Evolutionary conservation across 2,888 invertebrate genomes (phyloP), one percentile per base, ranked within the genome.

Genomic region (Drosophila engyochracea): DNA sequence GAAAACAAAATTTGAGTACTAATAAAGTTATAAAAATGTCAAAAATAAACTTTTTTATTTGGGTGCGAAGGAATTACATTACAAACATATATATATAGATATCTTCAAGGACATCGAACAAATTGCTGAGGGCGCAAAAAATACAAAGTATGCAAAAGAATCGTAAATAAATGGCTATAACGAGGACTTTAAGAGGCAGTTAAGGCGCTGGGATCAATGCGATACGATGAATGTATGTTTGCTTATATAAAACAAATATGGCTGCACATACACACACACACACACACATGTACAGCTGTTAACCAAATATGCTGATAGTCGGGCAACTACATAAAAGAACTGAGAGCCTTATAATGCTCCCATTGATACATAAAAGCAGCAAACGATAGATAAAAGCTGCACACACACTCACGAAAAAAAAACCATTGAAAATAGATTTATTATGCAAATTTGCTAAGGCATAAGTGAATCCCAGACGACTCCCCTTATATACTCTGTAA

Each of bases 371-470:
- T 74, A 70, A 67, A 69, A 64, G 62, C 61, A 79, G 59, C 52
- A 61, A 55, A 55, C 52, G 66, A 72, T 62, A 57, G 67, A 68
- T 70, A 82, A 67, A 68, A 64, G 52, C 49, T 49, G 47, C 44
- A 68, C 57, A 63, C 68, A 61, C 60, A 70, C 30, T 35, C 51
- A 63, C 33, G 53, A 74, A 64, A 75, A 61, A 58, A 73, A 77
- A 90, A 74, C 83, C 83, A 90, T 89, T 88, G 86, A 82, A 89
- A 91, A 88, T 91, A 90, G 90, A 91, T 91, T 89, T 89, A 90
- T 82, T 91, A 89, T 89, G 88, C 79, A 91, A 89, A 89, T 90
- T 91, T 82, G 83, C 85, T 63, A 72, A 74, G 76, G 83, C 79
- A 78, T 81, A 85, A 88, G 88, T 79, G 83, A 87, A 85, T 67